Evolutionary conservation across 2,797 vertebrate species (phyloP).

Genomic region (Premnoplex brunnescens): DNA sequence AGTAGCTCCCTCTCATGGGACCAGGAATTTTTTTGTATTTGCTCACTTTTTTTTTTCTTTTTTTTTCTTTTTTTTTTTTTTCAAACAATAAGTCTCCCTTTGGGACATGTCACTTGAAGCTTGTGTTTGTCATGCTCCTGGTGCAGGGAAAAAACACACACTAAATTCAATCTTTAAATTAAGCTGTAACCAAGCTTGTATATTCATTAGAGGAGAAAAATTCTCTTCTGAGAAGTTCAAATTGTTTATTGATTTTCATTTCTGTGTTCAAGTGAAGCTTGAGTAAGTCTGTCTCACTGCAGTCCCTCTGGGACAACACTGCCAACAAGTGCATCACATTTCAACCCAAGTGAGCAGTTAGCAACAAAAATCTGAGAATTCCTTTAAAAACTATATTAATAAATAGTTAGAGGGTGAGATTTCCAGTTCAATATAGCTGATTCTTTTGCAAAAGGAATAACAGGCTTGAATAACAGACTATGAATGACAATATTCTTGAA

Average conservation of each 20-base stretch:
- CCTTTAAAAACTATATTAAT: slow-evolving; percentile 80
- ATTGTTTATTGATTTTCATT: slow-evolving; percentile 99
- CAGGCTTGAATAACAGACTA: slow-evolving; percentile 20
- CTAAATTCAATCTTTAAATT: slow-evolving; percentile 84
- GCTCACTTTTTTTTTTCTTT: neutral
- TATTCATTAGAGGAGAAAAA: slow-evolving; percentile 97
- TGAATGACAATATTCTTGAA: slow-evolving; percentile 39
- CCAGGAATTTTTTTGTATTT: neutral
- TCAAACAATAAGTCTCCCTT: slow-evolving; percentile 61
- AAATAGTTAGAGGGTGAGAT: slow-evolving; percentile 71
- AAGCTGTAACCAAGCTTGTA: slow-evolving; percentile 93
- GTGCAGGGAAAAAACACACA: slow-evolving; percentile 76
- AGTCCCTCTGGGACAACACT: slow-evolving; percentile 80
- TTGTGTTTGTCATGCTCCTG: slow-evolving; percentile 79
- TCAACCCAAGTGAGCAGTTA: slow-evolving; percentile 73
- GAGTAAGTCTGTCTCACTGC: slow-evolving; percentile 91
- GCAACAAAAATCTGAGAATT: slow-evolving; percentile 75
- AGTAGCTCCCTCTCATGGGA: neutral
- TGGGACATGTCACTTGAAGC: slow-evolving; percentile 71
- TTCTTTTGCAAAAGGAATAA: slow-evolving; percentile 62
- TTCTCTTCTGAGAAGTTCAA: slow-evolving; percentile 97
- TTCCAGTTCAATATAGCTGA: slow-evolving; percentile 69
- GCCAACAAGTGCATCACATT: slow-evolving; percentile 81
- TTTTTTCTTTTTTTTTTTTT: neutral
- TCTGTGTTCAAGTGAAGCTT: slow-evolving; percentile 91